A percentile compares a stretch with the other conserved stretches of the same genome.
phyloP scores from a whole-genome alignment of 2,888 invertebrate genomes.

The Eustalomyia histrio region DNA sequence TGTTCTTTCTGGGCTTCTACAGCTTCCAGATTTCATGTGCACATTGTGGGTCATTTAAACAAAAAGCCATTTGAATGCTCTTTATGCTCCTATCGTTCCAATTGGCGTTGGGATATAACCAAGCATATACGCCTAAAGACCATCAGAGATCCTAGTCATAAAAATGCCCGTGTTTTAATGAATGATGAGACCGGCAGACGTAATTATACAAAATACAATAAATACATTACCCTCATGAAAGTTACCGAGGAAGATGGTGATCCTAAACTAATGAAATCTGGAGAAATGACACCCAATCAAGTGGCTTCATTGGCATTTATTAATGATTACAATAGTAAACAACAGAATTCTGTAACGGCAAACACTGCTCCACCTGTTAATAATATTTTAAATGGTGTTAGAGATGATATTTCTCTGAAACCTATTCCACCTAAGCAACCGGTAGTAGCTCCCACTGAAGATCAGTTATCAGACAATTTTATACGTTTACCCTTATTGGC shows the following conservation, averaged over 20 bases:
- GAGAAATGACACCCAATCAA: constrained; percentile 79
- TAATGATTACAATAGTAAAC: constrained; percentile 80
- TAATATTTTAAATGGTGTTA: constrained; percentile 68
- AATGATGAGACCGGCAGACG: constrained; percentile 94
- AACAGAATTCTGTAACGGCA: constrained; percentile 64
- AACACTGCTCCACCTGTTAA: constrained; percentile 56
- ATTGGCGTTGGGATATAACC: constrained; percentile 98
- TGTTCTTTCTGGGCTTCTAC: constrained; percentile 96
- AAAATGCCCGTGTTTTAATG: constrained; percentile 90
- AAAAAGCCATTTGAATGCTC: constrained; percentile 98
- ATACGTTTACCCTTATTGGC: constrained; percentile 75
- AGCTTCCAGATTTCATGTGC: constrained; percentile 95
- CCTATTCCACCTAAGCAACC: constrained; percentile 67
- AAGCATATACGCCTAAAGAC: constrained; percentile 96
- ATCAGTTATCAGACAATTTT: constrained; percentile 72
- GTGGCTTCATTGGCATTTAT: constrained; percentile 81
- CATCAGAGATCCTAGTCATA: constrained; percentile 90
- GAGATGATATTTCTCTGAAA: constrained; percentile 75
- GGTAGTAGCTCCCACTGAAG: constrained; percentile 36
- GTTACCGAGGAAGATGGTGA: constrained; percentile 81
- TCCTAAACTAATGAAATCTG: constrained; percentile 79
- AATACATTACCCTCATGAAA: constrained; percentile 88
- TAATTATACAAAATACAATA: constrained; percentile 95
- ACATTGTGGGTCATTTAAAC: constrained; percentile 94
- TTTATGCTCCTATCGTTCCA: constrained; percentile 94